Evolutionary conservation across 2,113 vertebrate species (phyloP).

Genomic region (Myiagra hebetior): DNA sequence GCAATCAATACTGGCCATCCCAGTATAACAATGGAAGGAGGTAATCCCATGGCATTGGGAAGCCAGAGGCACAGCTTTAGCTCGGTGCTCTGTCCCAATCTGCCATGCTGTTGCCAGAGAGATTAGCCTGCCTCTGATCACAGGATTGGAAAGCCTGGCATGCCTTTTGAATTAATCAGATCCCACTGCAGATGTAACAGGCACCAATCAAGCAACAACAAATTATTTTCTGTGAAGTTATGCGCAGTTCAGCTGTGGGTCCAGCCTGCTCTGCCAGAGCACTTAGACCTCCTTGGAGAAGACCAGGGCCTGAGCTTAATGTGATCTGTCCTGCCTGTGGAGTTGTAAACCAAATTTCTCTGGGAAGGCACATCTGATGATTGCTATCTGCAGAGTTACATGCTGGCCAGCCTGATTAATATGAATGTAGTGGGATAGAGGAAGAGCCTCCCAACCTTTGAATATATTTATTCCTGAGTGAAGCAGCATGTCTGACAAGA

Average conservation of each 20-base stretch:
- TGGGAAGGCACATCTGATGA: neutral
- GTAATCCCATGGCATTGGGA: accelerated
- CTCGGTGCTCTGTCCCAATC: neutral
- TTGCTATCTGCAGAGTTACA: conserved; percentile 2
- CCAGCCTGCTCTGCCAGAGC: neutral
- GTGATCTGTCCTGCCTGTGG: neutral
- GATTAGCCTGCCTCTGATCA: neutral
- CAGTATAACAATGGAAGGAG: neutral
- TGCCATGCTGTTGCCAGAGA: neutral
- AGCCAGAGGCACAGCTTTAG: neutral
- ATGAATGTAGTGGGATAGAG: neutral
- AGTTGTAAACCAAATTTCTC: conserved; percentile 21
- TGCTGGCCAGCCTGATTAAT: conserved; percentile 13
- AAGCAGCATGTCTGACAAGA: conserved; percentile 20
- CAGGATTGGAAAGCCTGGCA: neutral
- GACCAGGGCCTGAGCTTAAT: neutral
- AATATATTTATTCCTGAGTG: conserved; percentile 45
- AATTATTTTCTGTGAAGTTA: conserved; percentile 4
- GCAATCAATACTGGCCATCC: neutral
- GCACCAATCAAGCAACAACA: neutral
- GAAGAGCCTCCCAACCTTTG: neutral
- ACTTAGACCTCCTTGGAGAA: neutral
- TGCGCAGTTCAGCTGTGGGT: neutral
- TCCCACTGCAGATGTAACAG: neutral
- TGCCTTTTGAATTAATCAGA: neutral